Conservation (phyloP, 2,113 vertebrate species). For the Pomatorhinus ruficollis region DNA sequence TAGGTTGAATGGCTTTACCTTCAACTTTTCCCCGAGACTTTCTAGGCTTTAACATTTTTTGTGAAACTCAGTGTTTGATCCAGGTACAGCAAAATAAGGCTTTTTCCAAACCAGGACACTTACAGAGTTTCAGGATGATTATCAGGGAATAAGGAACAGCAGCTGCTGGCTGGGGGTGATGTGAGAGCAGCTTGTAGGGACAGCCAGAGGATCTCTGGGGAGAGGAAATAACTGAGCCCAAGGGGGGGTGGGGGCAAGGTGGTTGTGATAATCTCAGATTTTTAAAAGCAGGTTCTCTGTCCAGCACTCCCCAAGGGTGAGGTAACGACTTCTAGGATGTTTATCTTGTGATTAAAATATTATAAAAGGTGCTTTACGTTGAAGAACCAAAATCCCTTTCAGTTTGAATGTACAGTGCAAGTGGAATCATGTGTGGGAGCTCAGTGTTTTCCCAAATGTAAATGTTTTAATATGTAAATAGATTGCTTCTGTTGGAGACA, state of each 20-base stretch:
- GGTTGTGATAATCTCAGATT: not conserved
- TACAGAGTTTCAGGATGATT: not conserved
- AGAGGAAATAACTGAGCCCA: not conserved
- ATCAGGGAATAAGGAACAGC: not conserved
- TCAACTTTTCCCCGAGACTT: not conserved
- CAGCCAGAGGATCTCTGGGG: not conserved
- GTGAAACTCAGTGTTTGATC: not conserved
- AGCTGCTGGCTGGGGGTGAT: not conserved
- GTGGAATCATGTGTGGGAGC: constrained; percentile 35
- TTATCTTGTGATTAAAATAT: constrained; percentile 54
- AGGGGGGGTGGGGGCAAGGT: rapidly evolving
- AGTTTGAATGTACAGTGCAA: constrained; percentile 49
- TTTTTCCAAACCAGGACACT: not conserved
- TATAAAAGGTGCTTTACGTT: constrained; percentile 68
- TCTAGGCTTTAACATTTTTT: not conserved
- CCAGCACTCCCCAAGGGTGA: not conserved
- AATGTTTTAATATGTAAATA: constrained; percentile 51
- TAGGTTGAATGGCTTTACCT: not conserved
- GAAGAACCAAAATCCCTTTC: constrained; percentile 57
- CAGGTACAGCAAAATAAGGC: not conserved
- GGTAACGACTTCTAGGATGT: not conserved
- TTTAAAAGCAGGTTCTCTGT: not conserved
- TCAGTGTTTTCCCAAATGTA: constrained; percentile 36
- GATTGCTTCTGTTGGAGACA: not conserved
- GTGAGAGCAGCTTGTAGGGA: not conserved